Conservation (phyloP, 2,888 invertebrate genomes). For the Drosophila mulleri region DNA sequence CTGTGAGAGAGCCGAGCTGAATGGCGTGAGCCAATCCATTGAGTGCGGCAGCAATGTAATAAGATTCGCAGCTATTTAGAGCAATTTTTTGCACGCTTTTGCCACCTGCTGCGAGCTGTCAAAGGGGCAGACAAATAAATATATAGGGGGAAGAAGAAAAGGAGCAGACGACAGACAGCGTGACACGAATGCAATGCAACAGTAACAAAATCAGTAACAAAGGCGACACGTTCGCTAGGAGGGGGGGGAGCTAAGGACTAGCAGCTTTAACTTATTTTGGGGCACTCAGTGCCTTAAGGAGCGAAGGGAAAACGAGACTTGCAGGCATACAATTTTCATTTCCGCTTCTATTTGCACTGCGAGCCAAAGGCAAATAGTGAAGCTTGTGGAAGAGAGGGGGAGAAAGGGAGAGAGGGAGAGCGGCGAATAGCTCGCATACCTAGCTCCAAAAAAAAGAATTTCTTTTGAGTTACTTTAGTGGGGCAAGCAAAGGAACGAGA, state of each 20-base stretch:
- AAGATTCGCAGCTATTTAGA: conserved; percentile 70
- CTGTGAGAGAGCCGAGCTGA: not conserved
- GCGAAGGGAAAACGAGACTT: conserved; percentile 26
- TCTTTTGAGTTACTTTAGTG: conserved; percentile 69
- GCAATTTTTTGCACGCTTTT: conserved; percentile 51
- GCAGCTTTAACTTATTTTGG: conserved; percentile 62
- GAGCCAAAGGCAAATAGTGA: conserved; percentile 49
- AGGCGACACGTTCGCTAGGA: conserved; percentile 31
- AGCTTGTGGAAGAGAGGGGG: not conserved
- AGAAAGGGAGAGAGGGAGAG: not conserved
- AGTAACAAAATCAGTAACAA: conserved; percentile 38
- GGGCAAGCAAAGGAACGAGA: conserved; percentile 26
- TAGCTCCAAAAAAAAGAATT: conserved; percentile 61
- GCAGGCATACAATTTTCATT: conserved; percentile 70
- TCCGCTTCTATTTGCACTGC: conserved; percentile 66
- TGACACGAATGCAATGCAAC: conserved; percentile 65
- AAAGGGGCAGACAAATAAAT: conserved; percentile 39
- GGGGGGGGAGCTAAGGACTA: conserved; percentile 5
- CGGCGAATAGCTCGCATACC: conserved; percentile 40
- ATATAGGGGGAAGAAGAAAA: not conserved
- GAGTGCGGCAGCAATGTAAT: conserved; percentile 47
- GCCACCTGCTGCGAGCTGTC: conserved; percentile 44
- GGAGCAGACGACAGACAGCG: conserved; percentile 23
- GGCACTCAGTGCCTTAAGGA: conserved; percentile 29
- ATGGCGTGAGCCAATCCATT: conserved; percentile 1